These are phyloP conservation scores for Patella ulyssiponensis DNA, from an alignment of 2,888 invertebrate genomes.

Conservation along the genomic window DNA sequence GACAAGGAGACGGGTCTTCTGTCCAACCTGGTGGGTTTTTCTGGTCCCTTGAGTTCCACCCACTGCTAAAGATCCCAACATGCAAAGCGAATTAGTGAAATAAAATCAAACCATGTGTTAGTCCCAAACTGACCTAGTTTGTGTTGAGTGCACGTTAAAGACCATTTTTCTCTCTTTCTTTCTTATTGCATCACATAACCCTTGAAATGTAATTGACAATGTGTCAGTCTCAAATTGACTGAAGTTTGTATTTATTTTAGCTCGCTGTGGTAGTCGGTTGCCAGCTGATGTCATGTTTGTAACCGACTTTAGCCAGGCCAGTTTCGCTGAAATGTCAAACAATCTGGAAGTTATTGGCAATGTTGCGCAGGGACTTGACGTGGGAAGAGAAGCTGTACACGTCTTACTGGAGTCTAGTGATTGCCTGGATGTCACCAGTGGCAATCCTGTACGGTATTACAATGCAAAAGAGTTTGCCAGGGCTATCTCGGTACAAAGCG, in stretches of 20 bases:
- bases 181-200: too few species aligned
- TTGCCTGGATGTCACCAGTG: conserved; percentile 16
- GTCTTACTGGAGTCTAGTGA: conserved; percentile 21
- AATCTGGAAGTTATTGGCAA: conserved; percentile 15
- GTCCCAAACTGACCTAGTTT: too few species aligned
- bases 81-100: too few species aligned
- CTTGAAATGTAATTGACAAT: too few species aligned
- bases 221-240: too few species aligned
- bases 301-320: conserved; percentile 25
- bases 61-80: too few species aligned
- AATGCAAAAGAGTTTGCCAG: conserved; percentile 16
- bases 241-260: not conserved
- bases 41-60: too few species aligned
- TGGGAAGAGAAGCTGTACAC: conserved; percentile 14
- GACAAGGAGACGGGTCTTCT: too few species aligned
- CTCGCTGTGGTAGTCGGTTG: conserved; percentile 4
- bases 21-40: too few species aligned
- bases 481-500: not conserved
- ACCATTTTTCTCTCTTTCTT: too few species aligned
- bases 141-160: too few species aligned
- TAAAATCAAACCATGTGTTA: too few species aligned
- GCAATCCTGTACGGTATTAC: not conserved
- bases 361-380: conserved; percentile 18
- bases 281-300: conserved; percentile 30
- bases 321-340: conserved; percentile 8